A percentile compares a stretch with the other conserved stretches of the same genome.
Conservation (phyloP, 1,140 invertebrate genomes). For the fruit fly (Drosophila melanogaster) region DNA sequence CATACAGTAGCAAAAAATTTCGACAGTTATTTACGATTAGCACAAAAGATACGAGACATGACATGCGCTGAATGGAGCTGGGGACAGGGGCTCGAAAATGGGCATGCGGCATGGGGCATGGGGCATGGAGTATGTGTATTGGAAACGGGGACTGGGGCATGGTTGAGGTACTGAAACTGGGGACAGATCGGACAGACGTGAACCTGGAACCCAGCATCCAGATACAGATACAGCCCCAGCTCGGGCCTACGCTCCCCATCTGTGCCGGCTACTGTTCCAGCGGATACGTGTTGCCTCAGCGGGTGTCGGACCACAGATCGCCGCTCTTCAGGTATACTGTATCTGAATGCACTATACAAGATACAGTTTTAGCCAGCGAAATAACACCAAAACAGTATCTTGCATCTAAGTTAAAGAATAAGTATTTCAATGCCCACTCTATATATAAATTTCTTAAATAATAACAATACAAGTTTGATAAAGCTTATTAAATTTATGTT, state of each 20-base stretch:
- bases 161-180: constrained; percentile 21
- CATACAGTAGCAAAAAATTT: constrained; percentile 83
- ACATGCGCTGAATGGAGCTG: constrained; percentile 72
- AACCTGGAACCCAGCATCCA: constrained; percentile 15
- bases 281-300: constrained; percentile 47
- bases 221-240: constrained; percentile 5
- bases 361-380: neutral
- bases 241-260: constrained; percentile 39
- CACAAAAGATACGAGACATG: constrained; percentile 81
- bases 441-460: too few relatives aligned
- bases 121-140: neutral
- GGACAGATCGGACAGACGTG: constrained; percentile 39
- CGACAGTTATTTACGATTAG: constrained; percentile 83
- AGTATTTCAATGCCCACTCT: too few relatives aligned
- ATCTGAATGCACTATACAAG: neutral
- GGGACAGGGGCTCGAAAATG: constrained; percentile 10
- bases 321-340: constrained; percentile 19
- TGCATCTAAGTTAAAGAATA: too few relatives aligned
- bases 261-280: constrained; percentile 46
- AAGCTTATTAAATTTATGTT: too few relatives aligned
- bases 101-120: neutral
- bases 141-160: neutral
- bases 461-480: too few relatives aligned
- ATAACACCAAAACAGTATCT: too few relatives aligned
- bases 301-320: constrained; percentile 37